phyloP scores from a whole-genome alignment of 2,888 invertebrate genomes.

The Archips xylosteana region DNA sequence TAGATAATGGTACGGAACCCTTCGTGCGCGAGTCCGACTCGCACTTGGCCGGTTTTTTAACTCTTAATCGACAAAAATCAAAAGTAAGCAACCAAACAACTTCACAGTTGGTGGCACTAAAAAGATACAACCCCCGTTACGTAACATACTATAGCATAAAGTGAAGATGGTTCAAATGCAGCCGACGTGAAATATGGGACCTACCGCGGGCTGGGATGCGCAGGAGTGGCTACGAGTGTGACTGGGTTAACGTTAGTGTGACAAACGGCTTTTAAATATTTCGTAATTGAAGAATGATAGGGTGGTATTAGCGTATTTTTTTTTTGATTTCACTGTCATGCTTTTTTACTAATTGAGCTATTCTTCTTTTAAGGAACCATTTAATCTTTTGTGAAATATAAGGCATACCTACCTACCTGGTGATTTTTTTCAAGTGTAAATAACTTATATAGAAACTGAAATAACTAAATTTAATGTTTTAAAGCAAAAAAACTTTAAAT shows the following conservation, averaged over 20 bases:
- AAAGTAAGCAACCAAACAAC: not conserved
- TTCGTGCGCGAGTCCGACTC: too few relatives aligned
- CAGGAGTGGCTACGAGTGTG: conserved; percentile 48
- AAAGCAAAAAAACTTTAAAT: too few relatives aligned
- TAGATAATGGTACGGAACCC: too few relatives aligned
- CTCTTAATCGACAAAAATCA: not conserved
- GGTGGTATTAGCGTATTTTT: too few relatives aligned
- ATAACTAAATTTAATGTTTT: too few relatives aligned
- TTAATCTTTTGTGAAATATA: too few relatives aligned
- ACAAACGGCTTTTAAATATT: conserved; percentile 11
- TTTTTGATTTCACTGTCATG: too few relatives aligned
- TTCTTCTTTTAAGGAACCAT: too few relatives aligned
- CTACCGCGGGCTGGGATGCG: conserved; percentile 60
- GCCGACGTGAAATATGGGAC: conserved; percentile 76
- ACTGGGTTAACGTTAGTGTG: conserved; percentile 44
- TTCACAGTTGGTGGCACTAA: not conserved
- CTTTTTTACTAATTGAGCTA: too few relatives aligned
- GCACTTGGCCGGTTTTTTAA: not conserved
- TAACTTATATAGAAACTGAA: too few relatives aligned
- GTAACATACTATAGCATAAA: conserved; percentile 11
- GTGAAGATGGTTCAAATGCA: conserved; percentile 59
- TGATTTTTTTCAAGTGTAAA: too few relatives aligned
- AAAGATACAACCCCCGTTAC: conserved; percentile 12
- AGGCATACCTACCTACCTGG: too few relatives aligned
- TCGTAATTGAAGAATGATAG: not conserved